Evolutionary conservation across 2,797 vertebrate genomes (phyloP).

Genomic region (Gymnoscopelus braueri): DNA sequence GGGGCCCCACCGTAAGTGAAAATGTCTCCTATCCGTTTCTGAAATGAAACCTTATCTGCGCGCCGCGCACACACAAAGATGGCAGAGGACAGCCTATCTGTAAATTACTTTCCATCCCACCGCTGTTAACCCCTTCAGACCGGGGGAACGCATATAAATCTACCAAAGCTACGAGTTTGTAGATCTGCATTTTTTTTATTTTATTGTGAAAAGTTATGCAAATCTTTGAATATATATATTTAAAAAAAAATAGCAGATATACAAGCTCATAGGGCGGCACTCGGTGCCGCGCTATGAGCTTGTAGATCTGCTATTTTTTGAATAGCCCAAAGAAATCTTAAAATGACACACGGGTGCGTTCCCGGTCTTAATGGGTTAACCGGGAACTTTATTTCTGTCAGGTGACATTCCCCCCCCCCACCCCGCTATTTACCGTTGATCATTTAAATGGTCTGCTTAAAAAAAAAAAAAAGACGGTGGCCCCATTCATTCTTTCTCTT

Average conservation of each 20-base stretch:
- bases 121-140: conserved; percentile 86
- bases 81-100: conserved; percentile 99
- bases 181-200: no score
- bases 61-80: conserved; percentile 88
- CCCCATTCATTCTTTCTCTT: conserved; percentile 71
- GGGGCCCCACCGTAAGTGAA: conserved; percentile 91
- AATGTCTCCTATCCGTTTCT: conserved; percentile 99
- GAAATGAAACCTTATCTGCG: conserved; percentile 99
- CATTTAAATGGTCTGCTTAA: conserved; percentile 93
- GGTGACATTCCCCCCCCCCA: conserved; percentile 87
- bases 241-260: no score
- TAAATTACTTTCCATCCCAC: conserved; percentile 98
- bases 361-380: no score
- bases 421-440: conserved; percentile 91
- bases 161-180: no score
- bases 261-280: no score
- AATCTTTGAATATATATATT: no score
- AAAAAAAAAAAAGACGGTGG: conserved; percentile 64
- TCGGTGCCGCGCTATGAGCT: no score
- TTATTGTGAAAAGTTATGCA: no score
- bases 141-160: no score
- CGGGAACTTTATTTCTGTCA: conserved; percentile 99
- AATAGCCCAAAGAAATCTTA: no score
- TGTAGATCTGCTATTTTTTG: no score
- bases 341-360: no score